Evolutionary conservation across 2,888 invertebrate species (phyloP).

Genomic region (Tipula confusa): DNA sequence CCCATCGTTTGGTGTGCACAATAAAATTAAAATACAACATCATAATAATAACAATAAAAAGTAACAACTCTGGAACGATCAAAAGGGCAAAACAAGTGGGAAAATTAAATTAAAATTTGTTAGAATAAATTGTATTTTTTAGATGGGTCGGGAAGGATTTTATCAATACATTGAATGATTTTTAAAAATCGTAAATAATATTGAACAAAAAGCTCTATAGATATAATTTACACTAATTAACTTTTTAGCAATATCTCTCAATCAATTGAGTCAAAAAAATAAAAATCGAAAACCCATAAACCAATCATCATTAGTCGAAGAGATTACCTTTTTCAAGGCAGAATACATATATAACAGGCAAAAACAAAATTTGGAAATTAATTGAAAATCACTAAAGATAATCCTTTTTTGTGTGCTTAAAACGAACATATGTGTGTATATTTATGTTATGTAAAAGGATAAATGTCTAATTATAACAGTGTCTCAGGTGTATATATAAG

Average conservation of each 20-base stretch:
- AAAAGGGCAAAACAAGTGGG: not conserved
- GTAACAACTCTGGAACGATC: not conserved
- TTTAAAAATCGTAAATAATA: not conserved
- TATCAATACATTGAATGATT: too few species aligned
- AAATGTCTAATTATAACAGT: conserved; percentile 3
- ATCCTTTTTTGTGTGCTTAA: conserved; percentile 3
- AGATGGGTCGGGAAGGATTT: not conserved
- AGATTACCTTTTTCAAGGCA: not conserved
- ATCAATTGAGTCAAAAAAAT: not conserved
- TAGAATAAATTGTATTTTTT: not conserved
- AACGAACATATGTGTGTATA: not conserved
- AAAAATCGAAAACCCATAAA: not conserved
- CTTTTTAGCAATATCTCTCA: not conserved
- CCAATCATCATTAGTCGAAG: conserved; percentile 9
- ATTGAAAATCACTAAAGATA: conserved; percentile 5
- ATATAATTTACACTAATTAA: not conserved
- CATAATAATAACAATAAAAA: conserved; percentile 1
- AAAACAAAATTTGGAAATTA: not conserved
- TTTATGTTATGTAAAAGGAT: not conserved
- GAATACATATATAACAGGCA: not conserved
- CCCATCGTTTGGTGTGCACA: not conserved
- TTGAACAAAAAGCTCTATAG: not conserved
- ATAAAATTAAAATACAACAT: not conserved
- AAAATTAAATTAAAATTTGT: not conserved
- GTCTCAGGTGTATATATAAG: not conserved